Base-by-base conservation (phyloP, 2,797 vertebrate genomes). In the Pangasius krempfi region DNA sequence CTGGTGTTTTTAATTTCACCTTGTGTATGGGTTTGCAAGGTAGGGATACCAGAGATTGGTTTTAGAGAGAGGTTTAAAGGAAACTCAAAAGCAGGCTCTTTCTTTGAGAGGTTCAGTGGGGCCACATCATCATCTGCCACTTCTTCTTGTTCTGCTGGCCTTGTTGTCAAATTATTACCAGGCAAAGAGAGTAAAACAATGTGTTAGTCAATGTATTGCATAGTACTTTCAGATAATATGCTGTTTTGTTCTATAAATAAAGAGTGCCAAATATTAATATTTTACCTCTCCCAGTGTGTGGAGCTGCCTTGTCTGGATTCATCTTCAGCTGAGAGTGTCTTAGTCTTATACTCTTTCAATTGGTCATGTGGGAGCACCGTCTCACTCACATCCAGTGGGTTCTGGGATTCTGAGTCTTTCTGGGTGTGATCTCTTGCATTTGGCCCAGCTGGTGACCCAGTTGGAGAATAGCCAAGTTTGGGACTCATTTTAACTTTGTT, bases 51-150 rank as follows among this genome's bases (percentile, higher is more conserved):
- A 90, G 94, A 93, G 86, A 96, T 92, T 14, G 96, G 94, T 93
- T 96, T 97, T n/a, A 98, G 95, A 0, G 97, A 98, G 79, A 99
- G 97, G 88, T 99, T 98, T 62, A 99, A 95, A 44, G 98, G 98
- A 89, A 96, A 0, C 54, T 98, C 97, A 60, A 97, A 93, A 47
- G 93, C 75, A 84, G 95, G 94, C 1, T 90, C 89, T 89, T 95
- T 97, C 68, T 95, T 98, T 1, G 98, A 99, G 89, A 99, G 97
- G 75, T 99, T 98, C 79, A 99, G 97, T 0, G 98, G 98, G 20
- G 52, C 92, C 68, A 92, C 88, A 73, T 96, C 90, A 0, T 96
- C 94, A 82, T 82, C 58, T 47, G 37, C 58, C 7, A 18, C n/a
- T 64, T 87, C 0, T 87, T 85, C 16, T 10, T 92, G 85, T 40